These are phyloP conservation scores for Diogma glabrata DNA, from an alignment of 2,888 invertebrate genomes.

Conservation along the genomic window DNA sequence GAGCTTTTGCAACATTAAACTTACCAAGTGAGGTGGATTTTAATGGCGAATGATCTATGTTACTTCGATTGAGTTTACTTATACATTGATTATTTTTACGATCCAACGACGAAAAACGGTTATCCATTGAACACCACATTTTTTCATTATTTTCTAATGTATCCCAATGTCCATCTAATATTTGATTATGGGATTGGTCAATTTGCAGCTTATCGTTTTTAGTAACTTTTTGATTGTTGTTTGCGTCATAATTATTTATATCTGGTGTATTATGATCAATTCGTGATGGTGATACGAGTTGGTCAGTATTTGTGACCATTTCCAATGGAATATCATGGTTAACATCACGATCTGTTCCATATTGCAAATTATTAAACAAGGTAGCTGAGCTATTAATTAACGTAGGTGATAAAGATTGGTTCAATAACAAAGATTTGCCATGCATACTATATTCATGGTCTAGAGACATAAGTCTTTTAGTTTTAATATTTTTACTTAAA, in stretches of 20 bases:
- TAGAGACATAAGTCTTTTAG: not conserved
- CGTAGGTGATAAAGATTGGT: no score
- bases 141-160: conserved; percentile 18
- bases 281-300: no score
- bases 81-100: conserved; percentile 11
- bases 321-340: no score
- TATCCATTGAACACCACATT: conserved; percentile 19
- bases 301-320: no score
- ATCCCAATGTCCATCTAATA: conserved; percentile 21
- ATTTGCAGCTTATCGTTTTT: no score
- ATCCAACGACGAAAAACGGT: conserved; percentile 14
- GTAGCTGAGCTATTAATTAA: conserved; percentile 4
- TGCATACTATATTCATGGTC: not conserved
- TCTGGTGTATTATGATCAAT: no score
- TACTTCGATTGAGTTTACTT: not conserved
- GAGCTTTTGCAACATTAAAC: no score
- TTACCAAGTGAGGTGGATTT: conserved; percentile 21
- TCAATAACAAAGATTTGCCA: no score
- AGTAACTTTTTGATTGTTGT: no score
- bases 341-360: no score
- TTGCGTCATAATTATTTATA: no score
- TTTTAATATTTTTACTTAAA: not conserved
- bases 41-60: conserved; percentile 12
- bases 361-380: no score
- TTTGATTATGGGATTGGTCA: conserved; percentile 14